Evolutionary conservation across 1,140 invertebrate species (phyloP).

Genomic region (Formica selysi): DNA sequence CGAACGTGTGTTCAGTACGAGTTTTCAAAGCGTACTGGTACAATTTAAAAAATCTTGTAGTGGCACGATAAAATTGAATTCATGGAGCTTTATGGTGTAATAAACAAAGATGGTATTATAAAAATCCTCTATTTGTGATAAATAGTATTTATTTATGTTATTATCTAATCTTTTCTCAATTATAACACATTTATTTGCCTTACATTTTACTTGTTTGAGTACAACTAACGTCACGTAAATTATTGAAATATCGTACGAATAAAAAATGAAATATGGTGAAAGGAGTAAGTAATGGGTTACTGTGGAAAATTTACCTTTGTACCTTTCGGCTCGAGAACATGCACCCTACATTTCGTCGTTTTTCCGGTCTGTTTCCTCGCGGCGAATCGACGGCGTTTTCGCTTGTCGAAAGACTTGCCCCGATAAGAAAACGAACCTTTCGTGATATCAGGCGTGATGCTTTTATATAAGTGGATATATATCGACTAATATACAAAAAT

Average conservation of each 20-base stretch:
- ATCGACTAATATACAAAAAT: background rate
- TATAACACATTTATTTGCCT: background rate
- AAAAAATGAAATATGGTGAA: conserved; percentile 16
- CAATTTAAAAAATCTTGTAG: too few relatives aligned
- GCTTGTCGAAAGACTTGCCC: background rate
- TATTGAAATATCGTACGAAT: background rate
- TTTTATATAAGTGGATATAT: background rate
- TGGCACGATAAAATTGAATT: background rate
- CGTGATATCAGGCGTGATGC: background rate
- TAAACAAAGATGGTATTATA: background rate
- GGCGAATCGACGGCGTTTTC: background rate
- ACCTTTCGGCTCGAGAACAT: conserved; percentile 4
- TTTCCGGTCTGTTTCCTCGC: conserved; percentile 30
- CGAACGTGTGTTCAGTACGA: too few relatives aligned
- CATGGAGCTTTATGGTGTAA: background rate
- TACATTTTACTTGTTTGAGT: background rate
- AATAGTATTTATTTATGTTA: too few relatives aligned
- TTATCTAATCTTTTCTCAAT: background rate
- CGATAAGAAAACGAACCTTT: conserved; percentile 9
- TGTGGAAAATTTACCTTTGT: conserved; percentile 40
- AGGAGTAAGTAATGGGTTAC: conserved; percentile 12
- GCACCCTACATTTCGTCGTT: conserved; percentile 30
- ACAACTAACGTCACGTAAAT: background rate
- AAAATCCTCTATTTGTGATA: too few relatives aligned
- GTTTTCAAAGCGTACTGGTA: too few relatives aligned